Percentiles rank a stretch among this genome's conserved stretches.
Conservation (phyloP, 2,113 vertebrate species). For the Irena cyanogastra region DNA sequence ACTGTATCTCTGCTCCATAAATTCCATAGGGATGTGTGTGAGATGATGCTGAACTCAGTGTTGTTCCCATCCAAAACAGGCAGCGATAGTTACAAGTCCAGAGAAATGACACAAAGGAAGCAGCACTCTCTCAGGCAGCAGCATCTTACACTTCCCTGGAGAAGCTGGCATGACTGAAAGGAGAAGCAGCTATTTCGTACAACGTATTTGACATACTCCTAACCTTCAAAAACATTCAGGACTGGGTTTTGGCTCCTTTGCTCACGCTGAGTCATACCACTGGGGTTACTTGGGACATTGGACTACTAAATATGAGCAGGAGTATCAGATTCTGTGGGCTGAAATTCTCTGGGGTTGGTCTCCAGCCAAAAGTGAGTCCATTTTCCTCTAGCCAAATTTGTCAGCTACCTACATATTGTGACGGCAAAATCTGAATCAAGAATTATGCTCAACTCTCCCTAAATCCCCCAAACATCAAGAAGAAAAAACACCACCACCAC, state of each 20-base stretch:
- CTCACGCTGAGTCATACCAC: conserved; percentile 27
- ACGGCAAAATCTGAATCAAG: background rate
- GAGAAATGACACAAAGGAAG: background rate
- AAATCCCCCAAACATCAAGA: background rate
- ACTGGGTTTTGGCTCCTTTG: conserved; percentile 27
- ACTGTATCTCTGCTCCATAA: background rate
- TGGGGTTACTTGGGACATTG: background rate
- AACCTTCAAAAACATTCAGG: conserved; percentile 48
- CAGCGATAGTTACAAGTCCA: background rate
- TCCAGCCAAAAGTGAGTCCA: conserved; percentile 7
- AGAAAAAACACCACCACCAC: background rate
- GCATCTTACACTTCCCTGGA: background rate
- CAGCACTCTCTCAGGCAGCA: background rate
- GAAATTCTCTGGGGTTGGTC: conserved; percentile 29
- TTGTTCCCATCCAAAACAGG: background rate
- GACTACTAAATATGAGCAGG: conserved; percentile 41
- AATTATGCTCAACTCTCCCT: background rate
- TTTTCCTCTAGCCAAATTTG: background rate
- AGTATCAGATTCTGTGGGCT: conserved; percentile 48
- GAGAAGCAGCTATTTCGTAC: background rate
- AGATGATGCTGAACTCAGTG: background rate
- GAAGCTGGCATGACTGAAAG: background rate
- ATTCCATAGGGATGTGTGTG: background rate
- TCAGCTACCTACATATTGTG: background rate
- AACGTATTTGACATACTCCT: background rate